Evolutionary conservation across 2,888 invertebrate species (phyloP), one percentile per base, ranked within the genome.

Genomic region (Philonicus albiceps): DNA sequence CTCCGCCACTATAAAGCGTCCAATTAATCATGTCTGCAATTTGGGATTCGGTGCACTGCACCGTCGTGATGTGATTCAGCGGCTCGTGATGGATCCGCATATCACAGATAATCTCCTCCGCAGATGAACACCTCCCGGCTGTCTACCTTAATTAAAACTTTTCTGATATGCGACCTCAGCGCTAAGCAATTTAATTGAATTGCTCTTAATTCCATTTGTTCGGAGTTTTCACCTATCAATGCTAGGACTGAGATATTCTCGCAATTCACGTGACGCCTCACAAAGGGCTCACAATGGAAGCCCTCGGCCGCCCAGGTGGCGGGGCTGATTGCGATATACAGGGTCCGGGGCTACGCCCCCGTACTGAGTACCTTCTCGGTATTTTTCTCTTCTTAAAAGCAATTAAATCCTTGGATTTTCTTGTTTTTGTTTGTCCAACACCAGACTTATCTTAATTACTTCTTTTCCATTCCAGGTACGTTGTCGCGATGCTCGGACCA

Each of bases 101-200:
- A 49, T 49, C n/a, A 31, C 8, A n/a, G n/a, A 13, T 49, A n/a
- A 4, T n/a, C 43, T 43, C 16, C n/a, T 49, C 16, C 49, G n/a
- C 49, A 49, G 49, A 49, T 49, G 49, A 49, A 7, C 49, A 5
- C 49, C 49, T 49, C 49, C 5, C 3, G n/a, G 13, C 31, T 78
- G 49, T 78, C 78, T 49, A 5, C 49, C 49, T 78, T 53, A 78
- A 78, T 78, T 78, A 78, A 78, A 78, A 78, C 78, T 78, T 27
- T 16, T 49, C 49, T 78, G 78, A 49, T 31, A 78, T 78, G 78
- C 78, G 30, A 78, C 53, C 78, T 78, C 30, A 30, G 78, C 49
- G 27, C 78, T 13, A 30, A 78, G 19, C 49, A 78, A 78, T 78
- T 78, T 78, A 78, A 78, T 78, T 30, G 78, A 78, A 78, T 78